Evolutionary conservation across 2,797 vertebrate species (phyloP), one percentile per base, ranked within the genome.

Genomic region (Fistularia commersonii): DNA sequence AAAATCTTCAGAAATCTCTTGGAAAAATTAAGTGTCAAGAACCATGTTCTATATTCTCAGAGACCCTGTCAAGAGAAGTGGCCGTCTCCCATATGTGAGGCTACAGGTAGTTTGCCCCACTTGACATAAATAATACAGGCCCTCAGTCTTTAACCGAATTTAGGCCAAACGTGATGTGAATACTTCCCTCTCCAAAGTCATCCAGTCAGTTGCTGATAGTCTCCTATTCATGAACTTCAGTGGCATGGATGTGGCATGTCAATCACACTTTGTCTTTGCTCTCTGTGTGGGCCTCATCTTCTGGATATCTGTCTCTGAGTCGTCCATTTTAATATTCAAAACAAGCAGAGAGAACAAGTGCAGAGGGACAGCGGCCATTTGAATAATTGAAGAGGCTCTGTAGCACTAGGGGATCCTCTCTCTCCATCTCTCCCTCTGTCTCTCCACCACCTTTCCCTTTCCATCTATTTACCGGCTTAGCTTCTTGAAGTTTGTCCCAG

Each of bases 301-400:
- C 81, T 82, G 77, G 72, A 87, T 84, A 76, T 81, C 72, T 76
- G 68, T 76, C 70, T 82, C 75, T 85, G 80, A 64, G 77, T 77
- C 72, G 47, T 72, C 75, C 76, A 82, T 84, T 87, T 88, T 82
- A 88, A 86, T 87, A 89, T 89, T 87, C 84, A 87, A 88, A 78
- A 66, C 77, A 75, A 80, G 77, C 72, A 71, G 72, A 72, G 73
- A 85, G 83, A 88, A 88, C 83, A 87, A 86, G 87, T 87, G 80
- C 84, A 82, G 74, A 79, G 85, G 84, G 82, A 86, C 83, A 79
- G 78, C 71, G 74, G 68, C 74, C 83, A 85, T 80, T 74, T 89
- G 80, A 91, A 89, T 89, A 87, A 88, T 88, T 88, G 77, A 91
- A 84, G 74, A 80, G 76, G 69, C 80, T 77, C 57, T 36, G 44